Base-by-base conservation (phyloP, 2,888 invertebrate genomes). In the Catocala nupta region DNA sequence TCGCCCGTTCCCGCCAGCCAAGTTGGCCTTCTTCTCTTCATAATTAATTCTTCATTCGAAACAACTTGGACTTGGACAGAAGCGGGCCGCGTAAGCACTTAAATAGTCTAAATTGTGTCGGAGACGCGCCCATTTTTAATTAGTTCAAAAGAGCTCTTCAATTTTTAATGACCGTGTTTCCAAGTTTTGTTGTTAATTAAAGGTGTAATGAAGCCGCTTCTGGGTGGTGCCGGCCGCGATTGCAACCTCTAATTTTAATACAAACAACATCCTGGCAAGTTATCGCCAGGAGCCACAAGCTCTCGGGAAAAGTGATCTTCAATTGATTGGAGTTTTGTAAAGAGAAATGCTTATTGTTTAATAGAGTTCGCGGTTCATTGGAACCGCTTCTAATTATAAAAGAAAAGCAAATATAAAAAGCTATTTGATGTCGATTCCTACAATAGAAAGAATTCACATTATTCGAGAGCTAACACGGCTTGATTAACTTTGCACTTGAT, bases 41-140 rank as follows among this genome's bases (percentile, higher is more conserved):
- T 94, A 93, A 94, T 93, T 94, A 93, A 94, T 94, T 94, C 93
- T 93, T 94, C 93, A 93, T 91, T 93, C 92, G 88, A 89, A 88
- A 90, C 89, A 92, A 93, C 88, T 93, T 87, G 81, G 82, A 86
- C 85, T 88, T 89, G 91, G 90, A 90, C 91, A 89, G 89, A 86
- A 85, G 79, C 88, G 87, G 86, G 85, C 87, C 89, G 88, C 89
- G 89, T 90, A 86, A 91, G 90, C 92, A 93, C 91, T 93, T 92
- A 90, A 92, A 93, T 90, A 90, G 92, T 90, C 90, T 86, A 90
- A 92, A 93, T 90, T 90, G 91, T 89, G 89, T 86, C 86, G 87
- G 88, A 89, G 90, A 90, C 87, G 89, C 90, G 88, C 89, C 87
- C 92, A 93, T 93, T 92, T 92, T 92, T 92, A 93, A 93, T 93